These are phyloP conservation scores for Spongilla lacustris DNA, from an alignment of 37 sponge, comb jelly and placozoan genomes.

Conservation along the genomic window DNA sequence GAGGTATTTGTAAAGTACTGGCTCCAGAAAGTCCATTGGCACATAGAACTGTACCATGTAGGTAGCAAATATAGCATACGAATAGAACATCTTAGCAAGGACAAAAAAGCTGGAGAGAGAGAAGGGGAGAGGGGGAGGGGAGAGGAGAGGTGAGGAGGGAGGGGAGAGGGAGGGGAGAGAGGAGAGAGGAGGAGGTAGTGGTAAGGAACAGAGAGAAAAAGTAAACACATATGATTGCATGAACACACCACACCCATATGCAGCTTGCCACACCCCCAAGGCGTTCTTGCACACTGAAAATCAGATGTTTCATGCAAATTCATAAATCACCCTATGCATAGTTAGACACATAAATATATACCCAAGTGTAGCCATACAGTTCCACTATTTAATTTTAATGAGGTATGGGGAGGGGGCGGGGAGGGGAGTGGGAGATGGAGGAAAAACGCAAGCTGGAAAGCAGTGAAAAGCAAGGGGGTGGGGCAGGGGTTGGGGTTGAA, in stretches of 20 bases:
- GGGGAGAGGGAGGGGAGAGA: conserved; percentile 15
- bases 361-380: too few species aligned
- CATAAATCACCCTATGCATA: too few species aligned
- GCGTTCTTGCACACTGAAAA: too few species aligned
- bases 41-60: conserved; percentile 81
- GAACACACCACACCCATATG: too few species aligned
- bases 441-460: not conserved
- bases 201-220: not conserved
- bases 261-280: too few species aligned
- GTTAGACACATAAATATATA: too few species aligned
- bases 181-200: conserved; percentile 7
- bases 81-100: conserved; percentile 28
- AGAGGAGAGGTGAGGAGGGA: not conserved
- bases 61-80: conserved; percentile 62
- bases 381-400: too few species aligned
- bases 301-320: too few species aligned
- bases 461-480: too few species aligned
- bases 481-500: not conserved
- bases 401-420: too few species aligned
- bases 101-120: not conserved
- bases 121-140: not conserved
- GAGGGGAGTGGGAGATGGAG: not conserved
- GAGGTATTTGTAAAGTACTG: conserved; percentile 25
- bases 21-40: conserved; percentile 81
- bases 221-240: too few species aligned